phyloP scores from a whole-genome alignment of 2,113 vertebrate genomes.

The Larimichthys polyactis region DNA sequence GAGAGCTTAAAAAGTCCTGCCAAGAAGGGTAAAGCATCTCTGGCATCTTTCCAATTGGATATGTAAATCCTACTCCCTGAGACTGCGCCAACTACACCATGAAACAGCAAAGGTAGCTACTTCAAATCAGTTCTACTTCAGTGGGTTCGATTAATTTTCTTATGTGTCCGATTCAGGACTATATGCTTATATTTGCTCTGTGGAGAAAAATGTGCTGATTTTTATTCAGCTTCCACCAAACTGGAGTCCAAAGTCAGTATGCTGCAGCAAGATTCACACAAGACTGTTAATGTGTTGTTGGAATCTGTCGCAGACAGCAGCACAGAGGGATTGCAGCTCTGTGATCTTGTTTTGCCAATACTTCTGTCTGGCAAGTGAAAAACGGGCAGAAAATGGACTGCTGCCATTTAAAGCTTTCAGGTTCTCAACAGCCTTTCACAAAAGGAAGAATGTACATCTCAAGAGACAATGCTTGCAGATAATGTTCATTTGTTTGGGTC shows the following conservation, averaged over 20 bases:
- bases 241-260: neutral
- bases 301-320: neutral
- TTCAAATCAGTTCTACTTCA: neutral
- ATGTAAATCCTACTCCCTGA: constrained; percentile 8
- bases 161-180: neutral
- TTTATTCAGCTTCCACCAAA: neutral
- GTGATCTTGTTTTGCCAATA: neutral
- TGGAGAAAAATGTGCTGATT: neutral
- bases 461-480: neutral
- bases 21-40: constrained; percentile 3
- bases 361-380: neutral
- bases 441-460: neutral
- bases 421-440: neutral
- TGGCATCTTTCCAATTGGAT: neutral
- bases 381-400: neutral
- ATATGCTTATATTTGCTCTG: neutral
- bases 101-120: neutral
- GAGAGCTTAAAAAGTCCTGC: neutral
- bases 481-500: neutral
- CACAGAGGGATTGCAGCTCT: neutral
- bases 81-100: neutral
- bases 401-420: no score
- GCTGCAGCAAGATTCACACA: neutral
- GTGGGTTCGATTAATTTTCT: neutral
- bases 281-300: neutral